Conservation (phyloP, 2,113 vertebrate species). For the Dunckerocampus dactyliophorus region DNA sequence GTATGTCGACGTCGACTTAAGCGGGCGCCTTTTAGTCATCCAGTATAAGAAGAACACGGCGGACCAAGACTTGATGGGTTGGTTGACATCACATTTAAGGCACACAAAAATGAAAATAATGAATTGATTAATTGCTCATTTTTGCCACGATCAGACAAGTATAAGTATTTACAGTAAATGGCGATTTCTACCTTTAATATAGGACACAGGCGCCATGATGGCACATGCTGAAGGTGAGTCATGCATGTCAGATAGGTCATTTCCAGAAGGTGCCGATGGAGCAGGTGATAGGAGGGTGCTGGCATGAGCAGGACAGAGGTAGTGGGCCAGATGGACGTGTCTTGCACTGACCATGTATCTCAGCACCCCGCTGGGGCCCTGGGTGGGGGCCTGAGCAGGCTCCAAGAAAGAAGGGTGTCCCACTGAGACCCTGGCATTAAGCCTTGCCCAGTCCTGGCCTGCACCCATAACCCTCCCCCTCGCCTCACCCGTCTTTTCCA, state of each 20-base stretch:
- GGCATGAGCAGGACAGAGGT: slow-evolving; percentile 57
- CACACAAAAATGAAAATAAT: no score
- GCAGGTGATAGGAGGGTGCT: slow-evolving; percentile 60
- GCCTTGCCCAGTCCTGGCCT: slow-evolving; percentile 67
- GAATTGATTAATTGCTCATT: no score
- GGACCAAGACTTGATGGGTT: no score
- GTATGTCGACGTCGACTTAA: no score
- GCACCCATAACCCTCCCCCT: slow-evolving; percentile 49
- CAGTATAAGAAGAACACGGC: no score
- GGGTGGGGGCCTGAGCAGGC: slow-evolving; percentile 57
- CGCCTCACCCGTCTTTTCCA: slow-evolving; percentile 31
- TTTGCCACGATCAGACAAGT: no score
- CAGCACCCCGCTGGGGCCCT: slow-evolving; percentile 63
- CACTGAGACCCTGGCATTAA: slow-evolving; percentile 69
- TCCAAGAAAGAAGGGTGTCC: slow-evolving; percentile 68
- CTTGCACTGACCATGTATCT: slow-evolving; percentile 75
- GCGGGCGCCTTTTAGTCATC: no score
- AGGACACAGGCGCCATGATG: not conserved
- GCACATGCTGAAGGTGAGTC: slow-evolving; percentile 65
- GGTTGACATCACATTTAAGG: no score
- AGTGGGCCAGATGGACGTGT: slow-evolving; percentile 75
- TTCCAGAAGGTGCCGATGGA: slow-evolving; percentile 64
- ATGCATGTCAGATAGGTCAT: slow-evolving; percentile 57
- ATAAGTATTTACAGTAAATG: no score
- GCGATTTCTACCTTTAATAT: no score